Conservation (phyloP, 2,797 vertebrate genomes). For the Mastacembelus armatus region DNA sequence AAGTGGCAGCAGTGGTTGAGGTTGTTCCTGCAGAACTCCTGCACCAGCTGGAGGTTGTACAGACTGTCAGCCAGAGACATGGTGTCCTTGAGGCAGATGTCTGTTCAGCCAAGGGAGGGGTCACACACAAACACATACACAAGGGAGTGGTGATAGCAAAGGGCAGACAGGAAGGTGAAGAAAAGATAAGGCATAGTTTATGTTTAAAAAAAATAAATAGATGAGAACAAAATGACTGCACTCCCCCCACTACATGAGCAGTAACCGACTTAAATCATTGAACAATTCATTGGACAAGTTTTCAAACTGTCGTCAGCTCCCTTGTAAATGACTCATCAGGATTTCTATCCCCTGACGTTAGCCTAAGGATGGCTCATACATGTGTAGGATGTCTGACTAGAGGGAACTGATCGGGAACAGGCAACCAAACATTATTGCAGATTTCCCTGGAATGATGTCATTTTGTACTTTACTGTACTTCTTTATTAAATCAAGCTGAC, state of each 20-base stretch:
- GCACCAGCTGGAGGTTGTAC: constrained; percentile 96
- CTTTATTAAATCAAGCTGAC: constrained; percentile 21
- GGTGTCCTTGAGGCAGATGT: constrained; percentile 96
- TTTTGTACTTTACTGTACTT: constrained; percentile 15
- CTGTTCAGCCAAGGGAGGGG: constrained; percentile 80
- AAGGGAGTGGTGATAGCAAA: constrained; percentile 43
- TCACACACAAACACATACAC: constrained; percentile 32
- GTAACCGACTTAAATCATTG: constrained; percentile 26
- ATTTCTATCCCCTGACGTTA: constrained; percentile 45
- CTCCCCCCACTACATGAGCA: constrained; percentile 10
- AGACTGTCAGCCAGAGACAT: constrained; percentile 98
- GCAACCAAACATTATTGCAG: constrained; percentile 12
- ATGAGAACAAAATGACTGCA: constrained; percentile 19
- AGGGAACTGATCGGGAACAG: too few species aligned
- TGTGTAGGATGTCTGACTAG: constrained; percentile 29
- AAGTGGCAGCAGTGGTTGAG: constrained; percentile 98
- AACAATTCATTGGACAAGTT: constrained; percentile 5
- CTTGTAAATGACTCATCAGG: constrained; percentile 56
- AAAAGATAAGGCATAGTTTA: constrained; percentile 67
- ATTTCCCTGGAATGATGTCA: constrained; percentile 29
- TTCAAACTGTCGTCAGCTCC: constrained; percentile 23
- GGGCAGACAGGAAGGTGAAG: constrained; percentile 64
- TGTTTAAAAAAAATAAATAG: constrained; percentile 42
- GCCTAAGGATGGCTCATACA: neutral
- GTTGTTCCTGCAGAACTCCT: constrained; percentile 95